Percentiles rank a stretch among this genome's conserved stretches.
Conservation (phyloP, 2,888 invertebrate genomes). For the Andrena camellia region DNA sequence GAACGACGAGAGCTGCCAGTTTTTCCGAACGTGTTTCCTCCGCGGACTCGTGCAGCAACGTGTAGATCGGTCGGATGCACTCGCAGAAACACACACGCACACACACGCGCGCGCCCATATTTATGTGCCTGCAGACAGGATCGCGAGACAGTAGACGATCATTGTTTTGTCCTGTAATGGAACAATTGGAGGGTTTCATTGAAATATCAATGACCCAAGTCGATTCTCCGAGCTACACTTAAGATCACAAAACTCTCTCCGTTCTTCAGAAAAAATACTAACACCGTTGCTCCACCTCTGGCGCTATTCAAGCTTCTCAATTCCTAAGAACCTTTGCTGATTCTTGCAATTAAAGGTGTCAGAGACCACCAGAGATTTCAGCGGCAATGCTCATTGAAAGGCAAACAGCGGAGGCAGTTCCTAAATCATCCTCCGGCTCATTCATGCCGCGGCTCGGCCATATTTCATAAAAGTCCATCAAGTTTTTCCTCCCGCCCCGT, state of each 20-base stretch:
- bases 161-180: constrained; percentile 33
- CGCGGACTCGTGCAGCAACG: constrained; percentile 52
- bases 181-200: constrained; percentile 26
- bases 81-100: constrained; percentile 9
- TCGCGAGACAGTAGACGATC: constrained; percentile 19
- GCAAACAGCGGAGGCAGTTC: constrained; percentile 25
- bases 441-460: not conserved
- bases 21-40: constrained; percentile 69
- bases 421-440: constrained; percentile 43
- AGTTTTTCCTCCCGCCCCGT: constrained; percentile 37
- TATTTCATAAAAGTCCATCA: constrained; percentile 51
- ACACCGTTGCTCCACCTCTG: too few relatives aligned
- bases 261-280: too few relatives aligned
- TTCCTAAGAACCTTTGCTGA: too few relatives aligned
- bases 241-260: too few relatives aligned
- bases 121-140: not conserved
- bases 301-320: too few relatives aligned
- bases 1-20: constrained; percentile 66
- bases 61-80: constrained; percentile 49
- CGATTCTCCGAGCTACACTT: constrained; percentile 21
- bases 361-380: not conserved
- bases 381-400: not conserved
- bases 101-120: constrained; percentile 1
- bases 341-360: not conserved
- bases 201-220: constrained; percentile 22